A percentile compares a stretch with the other conserved stretches of the same genome.
Conservation (phyloP, 2,888 invertebrate species). For the Nymphalis polychloros region DNA sequence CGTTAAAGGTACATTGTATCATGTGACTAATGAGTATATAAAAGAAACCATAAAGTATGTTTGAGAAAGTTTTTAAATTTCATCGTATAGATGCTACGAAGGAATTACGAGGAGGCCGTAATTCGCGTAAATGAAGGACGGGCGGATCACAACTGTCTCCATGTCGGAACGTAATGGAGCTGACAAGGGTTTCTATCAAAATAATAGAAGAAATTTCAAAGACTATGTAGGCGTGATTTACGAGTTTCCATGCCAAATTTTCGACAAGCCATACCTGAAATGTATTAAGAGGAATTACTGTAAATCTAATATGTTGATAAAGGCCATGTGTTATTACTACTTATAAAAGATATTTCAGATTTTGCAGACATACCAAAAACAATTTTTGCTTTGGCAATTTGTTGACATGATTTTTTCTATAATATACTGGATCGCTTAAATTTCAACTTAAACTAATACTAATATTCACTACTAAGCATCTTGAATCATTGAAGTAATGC, state of each 20-base stretch:
- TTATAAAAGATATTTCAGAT: too few relatives aligned
- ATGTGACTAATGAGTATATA: neutral
- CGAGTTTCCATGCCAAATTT: conserved; percentile 62
- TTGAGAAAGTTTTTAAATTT: conserved; percentile 37
- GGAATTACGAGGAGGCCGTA: conserved; percentile 73
- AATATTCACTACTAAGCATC: too few relatives aligned
- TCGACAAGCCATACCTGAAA: conserved; percentile 38
- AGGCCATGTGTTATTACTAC: too few relatives aligned
- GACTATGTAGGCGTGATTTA: conserved; percentile 69
- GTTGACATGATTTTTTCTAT: too few relatives aligned
- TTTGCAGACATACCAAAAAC: too few relatives aligned
- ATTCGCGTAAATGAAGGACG: conserved; percentile 74
- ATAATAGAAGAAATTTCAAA: conserved; percentile 74
- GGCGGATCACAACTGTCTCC: conserved; percentile 62
- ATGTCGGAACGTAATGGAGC: conserved; percentile 71
- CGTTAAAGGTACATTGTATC: too few relatives aligned
- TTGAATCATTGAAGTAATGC: too few relatives aligned
- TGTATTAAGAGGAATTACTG: neutral
- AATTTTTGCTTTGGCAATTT: too few relatives aligned
- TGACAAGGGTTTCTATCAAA: conserved; percentile 75
- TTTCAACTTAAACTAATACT: too few relatives aligned
- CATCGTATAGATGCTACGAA: conserved; percentile 62
- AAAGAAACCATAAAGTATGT: neutral
- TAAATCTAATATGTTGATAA: too few relatives aligned
- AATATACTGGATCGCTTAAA: too few relatives aligned